Base-by-base conservation (phyloP, 2,113 vertebrate genomes). In the Typhlomys cinereus region DNA sequence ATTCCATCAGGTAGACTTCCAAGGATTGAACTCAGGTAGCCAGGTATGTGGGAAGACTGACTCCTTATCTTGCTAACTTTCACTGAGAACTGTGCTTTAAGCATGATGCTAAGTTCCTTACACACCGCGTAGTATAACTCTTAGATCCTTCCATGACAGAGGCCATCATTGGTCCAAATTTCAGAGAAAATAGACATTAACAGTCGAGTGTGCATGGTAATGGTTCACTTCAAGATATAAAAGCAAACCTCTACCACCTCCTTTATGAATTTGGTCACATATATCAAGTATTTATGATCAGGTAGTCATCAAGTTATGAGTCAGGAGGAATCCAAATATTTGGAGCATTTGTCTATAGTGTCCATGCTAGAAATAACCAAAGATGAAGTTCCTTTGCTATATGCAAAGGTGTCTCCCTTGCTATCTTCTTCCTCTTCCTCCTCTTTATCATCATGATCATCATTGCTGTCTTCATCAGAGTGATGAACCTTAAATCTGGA, bases 361-460 rank as follows among this genome's bases (percentile, higher is more conserved):
- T 87, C 84, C 31, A 25, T 50, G 29, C 64, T 69, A 52, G 64
- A 90, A 85, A 90, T 44, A 88, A 90, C 34, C 57, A 41, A n/a
- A 93, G 92, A 36, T 62, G 34, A 90, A 85, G 78, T 89, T 52
- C 34, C 15, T 20, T 71, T 41, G 0, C 23, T 52, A 70, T 31
- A 66, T 71, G 48, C 17, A 67, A 13, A 36, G 39, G 41, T 31
- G 36, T 76, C 34, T 69, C n/a, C 79, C 48, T 73, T 73, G 7
- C 48, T 8, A 14, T 39, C 27, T 71, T 75, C 48, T 21, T 90
- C 27, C 18, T 61, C n/a, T 21, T 52, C 12, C 15, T 81, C 31
- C 4, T 79, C 34, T 12, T 50, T 27, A 18, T 41, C 21, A 41
- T 6, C 17, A 61, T 67, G 31, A 52, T 46, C 31, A 64, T 57